Evolutionary conservation across 2,113 vertebrate species (phyloP).

Genomic region (Corythaixoides concolor): DNA sequence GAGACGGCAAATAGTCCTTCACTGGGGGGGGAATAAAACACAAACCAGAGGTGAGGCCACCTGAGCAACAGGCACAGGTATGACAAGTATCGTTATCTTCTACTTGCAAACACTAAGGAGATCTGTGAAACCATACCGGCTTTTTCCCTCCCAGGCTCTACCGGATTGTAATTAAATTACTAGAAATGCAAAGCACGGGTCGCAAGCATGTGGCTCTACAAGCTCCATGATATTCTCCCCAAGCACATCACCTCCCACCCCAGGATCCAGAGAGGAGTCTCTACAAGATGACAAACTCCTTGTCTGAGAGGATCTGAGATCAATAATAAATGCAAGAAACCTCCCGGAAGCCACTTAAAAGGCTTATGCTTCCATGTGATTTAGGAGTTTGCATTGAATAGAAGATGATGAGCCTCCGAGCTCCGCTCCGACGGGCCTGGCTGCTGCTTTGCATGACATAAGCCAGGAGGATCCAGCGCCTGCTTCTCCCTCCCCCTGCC

Average conservation of each 20-base stretch:
- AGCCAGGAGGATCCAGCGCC: not conserved
- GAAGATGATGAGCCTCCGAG: fast-evolving
- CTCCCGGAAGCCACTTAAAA: not conserved
- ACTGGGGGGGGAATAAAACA: conserved; percentile 7
- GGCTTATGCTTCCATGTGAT: not conserved
- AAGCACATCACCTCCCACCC: not conserved
- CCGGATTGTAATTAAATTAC: fast-evolving
- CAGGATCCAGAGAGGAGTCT: not conserved
- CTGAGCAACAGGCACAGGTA: not conserved
- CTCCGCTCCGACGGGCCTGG: not conserved
- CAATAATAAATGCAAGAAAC: not conserved
- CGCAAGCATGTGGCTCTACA: not conserved
- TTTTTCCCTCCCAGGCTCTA: not conserved
- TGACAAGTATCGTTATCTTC: fast-evolving
- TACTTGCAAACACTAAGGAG: fast-evolving
- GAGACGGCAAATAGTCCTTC: conserved; percentile 75
- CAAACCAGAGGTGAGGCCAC: not conserved
- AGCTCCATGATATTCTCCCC: fast-evolving
- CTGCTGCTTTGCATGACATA: fast-evolving
- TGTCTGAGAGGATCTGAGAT: not conserved
- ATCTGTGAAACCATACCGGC: fast-evolving
- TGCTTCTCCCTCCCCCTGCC: not conserved
- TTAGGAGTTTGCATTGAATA: not conserved
- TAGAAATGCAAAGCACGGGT: not conserved
- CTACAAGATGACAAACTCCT: not conserved